phyloP scores from a whole-genome alignment of 1,140 invertebrate species.

The Aphidius gifuensis region DNA sequence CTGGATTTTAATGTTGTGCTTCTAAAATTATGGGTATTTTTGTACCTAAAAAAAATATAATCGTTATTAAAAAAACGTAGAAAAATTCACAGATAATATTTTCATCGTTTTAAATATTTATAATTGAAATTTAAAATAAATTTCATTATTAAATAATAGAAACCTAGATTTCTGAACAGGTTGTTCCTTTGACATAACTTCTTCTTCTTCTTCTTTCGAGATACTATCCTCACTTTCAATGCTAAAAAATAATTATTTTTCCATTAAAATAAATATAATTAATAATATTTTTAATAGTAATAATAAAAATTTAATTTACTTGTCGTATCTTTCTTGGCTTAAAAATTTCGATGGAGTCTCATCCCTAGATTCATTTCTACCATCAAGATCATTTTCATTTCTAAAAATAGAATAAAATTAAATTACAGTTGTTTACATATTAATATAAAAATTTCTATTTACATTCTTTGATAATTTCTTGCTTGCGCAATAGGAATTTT shows the following conservation, averaged over 20 bases:
- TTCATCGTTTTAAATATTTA: constrained; percentile 15
- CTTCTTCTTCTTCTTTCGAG: constrained; percentile 22
- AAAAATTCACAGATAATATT: too few relatives aligned
- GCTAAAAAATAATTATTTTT: background rate
- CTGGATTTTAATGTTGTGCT: constrained; percentile 40
- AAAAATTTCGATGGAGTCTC: constrained; percentile 16
- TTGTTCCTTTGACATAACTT: constrained; percentile 26
- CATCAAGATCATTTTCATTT: constrained; percentile 39
- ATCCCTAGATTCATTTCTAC: constrained; percentile 32
- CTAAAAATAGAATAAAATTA: constrained; percentile 22
- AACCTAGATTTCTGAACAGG: constrained; percentile 42
- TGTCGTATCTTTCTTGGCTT: background rate
- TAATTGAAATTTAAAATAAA: constrained; percentile 1
- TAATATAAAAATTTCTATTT: too few relatives aligned
- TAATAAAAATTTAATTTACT: too few relatives aligned
- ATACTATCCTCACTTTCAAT: constrained; percentile 9
- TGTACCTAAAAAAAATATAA: constrained; percentile 48
- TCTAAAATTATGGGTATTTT: constrained; percentile 51
- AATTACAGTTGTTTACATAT: too few relatives aligned
- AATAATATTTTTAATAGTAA: too few relatives aligned
- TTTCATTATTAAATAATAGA: constrained; percentile 14
- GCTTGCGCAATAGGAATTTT: too few relatives aligned
- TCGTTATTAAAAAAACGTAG: too few relatives aligned
- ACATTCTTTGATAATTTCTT: too few relatives aligned
- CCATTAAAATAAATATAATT: too few relatives aligned